Evolutionary conservation across 1,140 invertebrate species (phyloP).

Genomic region (Bombus ignitus): DNA sequence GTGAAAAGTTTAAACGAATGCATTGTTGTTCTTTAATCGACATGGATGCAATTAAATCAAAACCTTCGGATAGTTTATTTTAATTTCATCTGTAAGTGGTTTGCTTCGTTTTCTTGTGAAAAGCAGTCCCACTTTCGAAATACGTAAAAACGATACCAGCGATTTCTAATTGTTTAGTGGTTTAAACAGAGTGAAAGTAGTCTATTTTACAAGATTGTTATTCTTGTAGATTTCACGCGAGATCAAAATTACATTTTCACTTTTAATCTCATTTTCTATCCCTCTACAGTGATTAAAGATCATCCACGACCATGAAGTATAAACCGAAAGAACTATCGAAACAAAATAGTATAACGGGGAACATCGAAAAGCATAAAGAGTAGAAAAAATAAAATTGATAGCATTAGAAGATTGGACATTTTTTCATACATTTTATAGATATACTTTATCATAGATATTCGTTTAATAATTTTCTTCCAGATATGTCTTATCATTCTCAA

Average conservation of each 20-base stretch:
- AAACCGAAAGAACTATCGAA: too few species aligned
- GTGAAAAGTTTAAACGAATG: not conserved
- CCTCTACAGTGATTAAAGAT: too few species aligned
- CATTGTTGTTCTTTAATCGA: not conserved
- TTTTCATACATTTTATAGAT: too few species aligned
- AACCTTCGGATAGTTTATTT: not conserved
- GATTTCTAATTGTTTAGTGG: constrained; percentile 42
- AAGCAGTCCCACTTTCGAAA: constrained; percentile 20
- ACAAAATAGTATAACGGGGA: too few species aligned
- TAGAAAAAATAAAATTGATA: too few species aligned
- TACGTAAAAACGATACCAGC: constrained; percentile 27
- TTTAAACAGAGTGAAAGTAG: constrained; percentile 23
- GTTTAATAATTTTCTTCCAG: too few species aligned
- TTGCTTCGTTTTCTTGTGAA: not conserved
- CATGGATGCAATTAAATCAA: not conserved
- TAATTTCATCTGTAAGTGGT: not conserved
- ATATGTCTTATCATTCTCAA: too few species aligned
- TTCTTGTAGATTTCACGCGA: constrained; percentile 16
- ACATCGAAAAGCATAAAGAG: too few species aligned
- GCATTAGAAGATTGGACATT: too few species aligned
- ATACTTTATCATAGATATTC: too few species aligned
- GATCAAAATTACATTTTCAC: constrained; percentile 3
- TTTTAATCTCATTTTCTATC: not conserved
- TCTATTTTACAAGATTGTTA: not conserved
- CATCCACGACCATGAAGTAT: too few species aligned